Evolutionary conservation across 2,113 vertebrate genomes (phyloP).

Genomic region (Cisticola juncidis): DNA sequence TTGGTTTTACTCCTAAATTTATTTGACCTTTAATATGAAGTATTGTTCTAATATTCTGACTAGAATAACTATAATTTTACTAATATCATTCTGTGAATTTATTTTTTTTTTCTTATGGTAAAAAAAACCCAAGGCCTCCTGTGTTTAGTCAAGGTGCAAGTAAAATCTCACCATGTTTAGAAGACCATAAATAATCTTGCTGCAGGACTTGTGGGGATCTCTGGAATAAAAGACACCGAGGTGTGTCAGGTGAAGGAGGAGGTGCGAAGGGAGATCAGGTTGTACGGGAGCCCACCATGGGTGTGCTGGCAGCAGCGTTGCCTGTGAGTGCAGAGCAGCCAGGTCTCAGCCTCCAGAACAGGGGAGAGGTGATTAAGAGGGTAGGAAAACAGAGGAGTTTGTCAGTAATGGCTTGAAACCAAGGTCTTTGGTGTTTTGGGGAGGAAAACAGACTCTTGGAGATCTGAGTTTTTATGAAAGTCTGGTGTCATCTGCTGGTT

Average conservation of each 20-base stretch:
- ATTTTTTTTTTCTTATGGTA: background rate
- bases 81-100: background rate
- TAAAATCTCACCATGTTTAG: background rate
- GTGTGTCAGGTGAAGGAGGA: background rate
- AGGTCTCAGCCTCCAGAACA: background rate
- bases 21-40: background rate
- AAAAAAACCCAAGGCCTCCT: fast-evolving
- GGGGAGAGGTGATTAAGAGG: background rate
- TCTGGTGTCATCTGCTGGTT: background rate
- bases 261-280: fast-evolving
- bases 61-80: background rate
- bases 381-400: background rate
- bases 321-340: fast-evolving
- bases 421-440: background rate
- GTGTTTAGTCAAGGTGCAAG: background rate
- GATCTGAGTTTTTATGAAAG: background rate
- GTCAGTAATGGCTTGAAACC: background rate
- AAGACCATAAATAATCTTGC: background rate
- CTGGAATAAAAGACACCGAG: background rate
- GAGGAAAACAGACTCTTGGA: background rate
- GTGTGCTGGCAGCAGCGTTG: fast-evolving
- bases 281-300: fast-evolving
- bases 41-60: background rate
- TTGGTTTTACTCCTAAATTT: background rate
- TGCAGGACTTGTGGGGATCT: background rate